phyloP scores from a whole-genome alignment of 1,140 invertebrate species.

The Trachymyrmex cornetzi region DNA sequence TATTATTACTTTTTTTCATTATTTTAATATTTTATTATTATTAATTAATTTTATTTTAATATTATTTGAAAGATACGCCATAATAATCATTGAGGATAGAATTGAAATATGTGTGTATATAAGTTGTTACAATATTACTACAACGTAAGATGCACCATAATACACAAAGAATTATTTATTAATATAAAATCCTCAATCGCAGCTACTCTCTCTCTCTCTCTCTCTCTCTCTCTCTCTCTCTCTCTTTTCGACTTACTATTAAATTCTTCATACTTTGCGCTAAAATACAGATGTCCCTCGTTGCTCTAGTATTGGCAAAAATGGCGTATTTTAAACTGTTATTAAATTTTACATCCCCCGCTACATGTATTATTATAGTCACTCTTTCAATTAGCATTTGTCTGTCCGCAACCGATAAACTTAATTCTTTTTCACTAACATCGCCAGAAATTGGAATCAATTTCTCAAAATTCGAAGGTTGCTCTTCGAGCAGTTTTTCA shows the following conservation, averaged over 20 bases:
- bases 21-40: too few species aligned
- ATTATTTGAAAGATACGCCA: too few species aligned
- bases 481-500: slow-evolving; percentile 84
- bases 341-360: slow-evolving; percentile 97
- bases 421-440: slow-evolving; percentile 89
- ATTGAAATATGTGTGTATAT: too few species aligned
- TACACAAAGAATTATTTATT: background rate
- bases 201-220: background rate
- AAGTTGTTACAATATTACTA: too few species aligned
- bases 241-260: slow-evolving; percentile 87
- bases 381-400: slow-evolving; percentile 90
- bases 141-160: too few species aligned
- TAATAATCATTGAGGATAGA: too few species aligned
- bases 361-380: slow-evolving; percentile 96
- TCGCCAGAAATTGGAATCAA: slow-evolving; percentile 94
- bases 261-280: slow-evolving; percentile 90
- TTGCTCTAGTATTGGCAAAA: slow-evolving; percentile 90
- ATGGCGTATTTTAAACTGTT: slow-evolving; percentile 92
- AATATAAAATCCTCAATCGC: background rate
- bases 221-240: too few species aligned
- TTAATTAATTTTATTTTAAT: too few species aligned
- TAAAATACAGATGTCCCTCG: slow-evolving; percentile 89
- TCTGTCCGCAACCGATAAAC: slow-evolving; percentile 87
- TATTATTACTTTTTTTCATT: too few species aligned
- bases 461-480: slow-evolving; percentile 89